Evolutionary conservation across 2,888 invertebrate species (phyloP).

Genomic region (Cryptocephalus primarius): DNA sequence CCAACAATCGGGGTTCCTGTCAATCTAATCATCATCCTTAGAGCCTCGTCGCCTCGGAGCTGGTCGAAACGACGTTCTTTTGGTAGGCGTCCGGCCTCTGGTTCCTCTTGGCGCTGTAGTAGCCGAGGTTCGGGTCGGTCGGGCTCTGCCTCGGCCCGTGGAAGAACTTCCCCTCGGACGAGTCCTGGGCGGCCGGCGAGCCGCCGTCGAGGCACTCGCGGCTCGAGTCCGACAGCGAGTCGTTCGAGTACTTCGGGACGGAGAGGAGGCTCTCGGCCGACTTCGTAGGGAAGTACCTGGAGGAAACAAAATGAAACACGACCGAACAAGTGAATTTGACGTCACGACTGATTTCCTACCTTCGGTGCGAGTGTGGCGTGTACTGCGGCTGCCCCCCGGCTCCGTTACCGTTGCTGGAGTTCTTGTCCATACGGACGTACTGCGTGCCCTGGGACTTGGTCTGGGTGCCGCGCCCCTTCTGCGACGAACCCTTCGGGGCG

Average conservation of each 20-base stretch:
- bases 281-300: slow-evolving; percentile 54
- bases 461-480: slow-evolving; percentile 7
- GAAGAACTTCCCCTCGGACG: slow-evolving; percentile 29
- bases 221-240: slow-evolving; percentile 54
- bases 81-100: slow-evolving; percentile 40
- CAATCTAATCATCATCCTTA: slow-evolving; percentile 27
- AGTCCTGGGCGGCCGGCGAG: slow-evolving; percentile 18
- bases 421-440: slow-evolving; percentile 25
- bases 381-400: slow-evolving; percentile 27
- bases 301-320: no score
- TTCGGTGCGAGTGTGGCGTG: slow-evolving; percentile 38
- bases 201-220: slow-evolving; percentile 51
- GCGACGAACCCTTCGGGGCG: slow-evolving; percentile 23
- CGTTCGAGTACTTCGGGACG: slow-evolving; percentile 52
- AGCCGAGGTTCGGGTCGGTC: slow-evolving; percentile 36
- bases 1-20: no score
- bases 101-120: slow-evolving; percentile 31
- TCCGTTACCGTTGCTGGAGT: slow-evolving; percentile 2
- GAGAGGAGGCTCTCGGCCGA: slow-evolving; percentile 71
- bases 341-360: slow-evolving; percentile 11
- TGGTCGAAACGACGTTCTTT: slow-evolving; percentile 46
- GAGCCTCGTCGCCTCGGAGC: slow-evolving; percentile 61
- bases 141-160: slow-evolving; percentile 34
- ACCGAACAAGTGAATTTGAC: background rate
- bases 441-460: slow-evolving; percentile 22